These are phyloP conservation scores for Drosophila funebris DNA, from an alignment of 1,140 invertebrate species.

Conservation along the genomic window DNA sequence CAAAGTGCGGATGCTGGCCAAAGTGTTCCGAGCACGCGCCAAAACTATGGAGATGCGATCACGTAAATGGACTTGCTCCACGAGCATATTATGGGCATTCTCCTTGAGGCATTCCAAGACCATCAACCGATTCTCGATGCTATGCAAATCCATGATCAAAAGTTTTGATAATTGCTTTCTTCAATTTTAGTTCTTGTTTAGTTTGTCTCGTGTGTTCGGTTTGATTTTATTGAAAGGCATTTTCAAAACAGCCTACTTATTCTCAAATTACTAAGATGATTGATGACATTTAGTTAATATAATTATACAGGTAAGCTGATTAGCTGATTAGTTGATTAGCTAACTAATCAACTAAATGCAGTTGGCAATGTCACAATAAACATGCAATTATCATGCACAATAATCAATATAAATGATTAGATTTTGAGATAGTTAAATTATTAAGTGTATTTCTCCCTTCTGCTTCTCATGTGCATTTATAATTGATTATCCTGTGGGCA, in stretches of 20 bases:
- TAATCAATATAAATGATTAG: slow-evolving; percentile 23
- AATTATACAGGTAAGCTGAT: slow-evolving; percentile 65
- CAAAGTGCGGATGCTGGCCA: slow-evolving; percentile 17
- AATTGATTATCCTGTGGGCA: slow-evolving; percentile 71
- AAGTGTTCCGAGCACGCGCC: neutral
- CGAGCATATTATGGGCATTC: slow-evolving; percentile 46
- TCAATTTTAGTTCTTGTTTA: neutral
- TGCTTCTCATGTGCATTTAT: slow-evolving; percentile 57
- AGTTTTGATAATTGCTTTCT: neutral
- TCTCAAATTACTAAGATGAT: slow-evolving; percentile 23
- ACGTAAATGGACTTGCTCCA: slow-evolving; percentile 31
- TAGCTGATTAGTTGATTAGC: slow-evolving; percentile 63
- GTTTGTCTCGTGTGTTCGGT: neutral
- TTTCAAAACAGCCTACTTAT: slow-evolving; percentile 28
- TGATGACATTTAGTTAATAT: slow-evolving; percentile 47
- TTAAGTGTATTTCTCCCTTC: slow-evolving; percentile 14
- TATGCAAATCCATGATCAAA: slow-evolving; percentile 30
- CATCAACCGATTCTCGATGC: slow-evolving; percentile 12
- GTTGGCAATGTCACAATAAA: slow-evolving; percentile 46
- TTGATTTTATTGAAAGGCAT: neutral
- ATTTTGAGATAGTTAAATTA: slow-evolving; percentile 21
- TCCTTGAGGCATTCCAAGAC: slow-evolving; percentile 47
- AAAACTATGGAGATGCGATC: slow-evolving; percentile 37
- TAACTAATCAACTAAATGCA: neutral
- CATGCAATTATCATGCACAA: slow-evolving; percentile 47